Evolutionary conservation across 2,888 invertebrate species (phyloP).

Genomic region (Pseudoips prasinana): DNA sequence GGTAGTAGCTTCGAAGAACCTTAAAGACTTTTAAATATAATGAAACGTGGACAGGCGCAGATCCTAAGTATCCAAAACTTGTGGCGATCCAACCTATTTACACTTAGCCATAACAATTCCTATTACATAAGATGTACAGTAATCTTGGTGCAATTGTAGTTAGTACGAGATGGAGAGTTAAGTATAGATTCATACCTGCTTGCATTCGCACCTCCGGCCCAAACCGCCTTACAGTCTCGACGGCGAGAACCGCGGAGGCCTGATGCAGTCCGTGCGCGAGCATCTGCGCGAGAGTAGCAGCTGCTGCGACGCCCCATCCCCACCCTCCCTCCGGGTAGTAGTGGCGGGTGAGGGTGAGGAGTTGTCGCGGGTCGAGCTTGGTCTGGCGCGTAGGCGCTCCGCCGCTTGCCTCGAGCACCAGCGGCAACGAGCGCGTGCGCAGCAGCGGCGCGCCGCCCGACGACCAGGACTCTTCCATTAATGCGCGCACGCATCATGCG

Average conservation of each 20-base stretch:
- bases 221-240: constrained; percentile 82
- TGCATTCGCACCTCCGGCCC: constrained; percentile 82
- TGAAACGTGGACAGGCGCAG: too few relatives aligned
- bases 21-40: too few relatives aligned
- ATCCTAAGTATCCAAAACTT: too few relatives aligned
- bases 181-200: constrained; percentile 83
- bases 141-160: too few relatives aligned
- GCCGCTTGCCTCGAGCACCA: constrained; percentile 80
- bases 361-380: constrained; percentile 79
- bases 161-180: too few relatives aligned
- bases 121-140: too few relatives aligned
- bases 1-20: too few relatives aligned
- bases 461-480: constrained; percentile 82
- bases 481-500: constrained; percentile 74
- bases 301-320: constrained; percentile 91
- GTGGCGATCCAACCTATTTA: too few relatives aligned
- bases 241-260: constrained; percentile 83
- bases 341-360: constrained; percentile 88
- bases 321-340: constrained; percentile 95
- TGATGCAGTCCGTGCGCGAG: constrained; percentile 89
- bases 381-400: constrained; percentile 70
- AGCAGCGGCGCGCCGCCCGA: constrained; percentile 83
- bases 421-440: constrained; percentile 86
- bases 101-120: too few relatives aligned
- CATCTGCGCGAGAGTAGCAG: constrained; percentile 87